phyloP scores from a whole-genome alignment of 2,888 invertebrate genomes.

The Conus canariensis region DNA sequence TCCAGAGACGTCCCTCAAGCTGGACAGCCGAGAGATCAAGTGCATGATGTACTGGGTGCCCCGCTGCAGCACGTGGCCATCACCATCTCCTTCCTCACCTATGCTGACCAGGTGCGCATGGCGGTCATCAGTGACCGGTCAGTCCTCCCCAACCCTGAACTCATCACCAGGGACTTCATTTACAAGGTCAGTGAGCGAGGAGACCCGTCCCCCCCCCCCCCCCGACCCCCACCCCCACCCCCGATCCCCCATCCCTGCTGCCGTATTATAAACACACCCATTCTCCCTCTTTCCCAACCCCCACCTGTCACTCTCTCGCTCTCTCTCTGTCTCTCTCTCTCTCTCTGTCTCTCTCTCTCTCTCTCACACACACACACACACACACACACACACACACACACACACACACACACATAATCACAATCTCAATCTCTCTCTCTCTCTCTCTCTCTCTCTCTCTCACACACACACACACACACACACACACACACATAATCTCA shows the following conservation, averaged over 20 bases:
- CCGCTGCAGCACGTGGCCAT: slow-evolving; percentile 80
- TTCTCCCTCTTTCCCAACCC: neutral
- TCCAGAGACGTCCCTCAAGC: slow-evolving; percentile 79
- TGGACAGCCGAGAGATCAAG: slow-evolving; percentile 77
- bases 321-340: too few species aligned
- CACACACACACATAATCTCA: too few species aligned
- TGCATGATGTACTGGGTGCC: slow-evolving; percentile 79
- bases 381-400: neutral
- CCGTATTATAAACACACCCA: too few species aligned
- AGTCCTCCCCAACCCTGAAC: slow-evolving; percentile 76
- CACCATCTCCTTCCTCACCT: slow-evolving; percentile 81
- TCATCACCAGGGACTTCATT: slow-evolving; percentile 76
- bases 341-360: neutral
- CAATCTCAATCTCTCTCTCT: too few species aligned
- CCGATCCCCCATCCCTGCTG: too few species aligned
- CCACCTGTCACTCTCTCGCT: too few species aligned
- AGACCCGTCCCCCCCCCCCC: too few species aligned
- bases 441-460: too few species aligned
- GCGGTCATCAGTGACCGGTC: slow-evolving; percentile 80
- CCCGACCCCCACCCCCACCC: too few species aligned
- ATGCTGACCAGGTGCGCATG: slow-evolving; percentile 81
- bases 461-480: too few species aligned
- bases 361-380: neutral
- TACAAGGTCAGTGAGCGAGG: slow-evolving; percentile 69
- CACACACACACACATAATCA: too few species aligned